These are phyloP conservation scores for Sarcophaga caerulescens DNA, from an alignment of 2,888 invertebrate genomes.

Conservation along the genomic window DNA sequence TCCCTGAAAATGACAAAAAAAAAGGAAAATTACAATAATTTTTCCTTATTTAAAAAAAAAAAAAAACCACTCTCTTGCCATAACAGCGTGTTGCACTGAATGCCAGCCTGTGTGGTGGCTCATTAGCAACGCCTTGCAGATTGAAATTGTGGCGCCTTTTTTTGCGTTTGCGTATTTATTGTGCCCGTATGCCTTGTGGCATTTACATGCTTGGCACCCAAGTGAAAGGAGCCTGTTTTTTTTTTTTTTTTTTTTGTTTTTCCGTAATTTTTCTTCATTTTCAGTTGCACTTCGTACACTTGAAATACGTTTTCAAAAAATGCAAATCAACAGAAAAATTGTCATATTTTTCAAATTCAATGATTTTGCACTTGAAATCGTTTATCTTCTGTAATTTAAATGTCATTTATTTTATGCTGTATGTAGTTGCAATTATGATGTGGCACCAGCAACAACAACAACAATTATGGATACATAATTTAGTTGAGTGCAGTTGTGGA, in stretches of 20 bases:
- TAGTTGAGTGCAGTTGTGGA: background rate
- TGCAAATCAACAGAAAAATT: conserved; percentile 59
- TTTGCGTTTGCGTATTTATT: conserved; percentile 38
- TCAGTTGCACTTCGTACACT: background rate
- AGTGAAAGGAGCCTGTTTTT: conserved; percentile 65
- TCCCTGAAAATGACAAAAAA: background rate
- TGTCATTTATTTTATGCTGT: conserved; percentile 54
- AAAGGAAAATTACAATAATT: background rate
- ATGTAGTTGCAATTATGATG: conserved; percentile 45
- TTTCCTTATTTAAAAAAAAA: background rate
- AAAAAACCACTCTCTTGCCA: background rate
- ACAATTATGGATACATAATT: conserved; percentile 38
- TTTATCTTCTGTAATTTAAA: conserved; percentile 60
- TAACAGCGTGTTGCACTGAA: background rate
- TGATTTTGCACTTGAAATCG: conserved; percentile 67
- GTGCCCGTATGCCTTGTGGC: conserved; percentile 10
- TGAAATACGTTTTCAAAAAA: conserved; percentile 54
- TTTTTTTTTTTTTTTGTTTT: background rate
- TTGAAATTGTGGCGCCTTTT: conserved; percentile 66
- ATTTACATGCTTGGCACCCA: conserved; percentile 24
- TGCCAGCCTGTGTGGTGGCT: conserved; percentile 41
- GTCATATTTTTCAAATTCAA: conserved; percentile 60
- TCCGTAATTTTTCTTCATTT: background rate
- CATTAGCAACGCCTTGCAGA: conserved; percentile 65
- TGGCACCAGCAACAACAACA: conserved; percentile 27